Evolutionary conservation across 2,797 vertebrate genomes (phyloP).

Genomic region (Sciaenops ocellatus): DNA sequence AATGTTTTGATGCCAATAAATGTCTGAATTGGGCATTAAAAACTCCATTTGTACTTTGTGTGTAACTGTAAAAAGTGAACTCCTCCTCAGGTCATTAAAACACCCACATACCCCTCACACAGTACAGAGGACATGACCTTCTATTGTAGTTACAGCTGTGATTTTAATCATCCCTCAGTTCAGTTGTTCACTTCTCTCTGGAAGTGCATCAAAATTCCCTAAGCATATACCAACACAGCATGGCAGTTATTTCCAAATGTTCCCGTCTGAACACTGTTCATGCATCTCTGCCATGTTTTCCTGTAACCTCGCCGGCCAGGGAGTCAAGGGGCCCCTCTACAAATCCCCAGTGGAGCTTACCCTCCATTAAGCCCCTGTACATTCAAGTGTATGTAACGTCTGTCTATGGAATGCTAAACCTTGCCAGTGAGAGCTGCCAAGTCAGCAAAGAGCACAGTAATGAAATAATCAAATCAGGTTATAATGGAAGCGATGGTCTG

Average conservation of each 20-base stretch:
- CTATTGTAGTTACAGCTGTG: background rate
- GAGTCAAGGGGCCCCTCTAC: constrained; percentile 38
- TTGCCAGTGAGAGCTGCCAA: constrained; percentile 30
- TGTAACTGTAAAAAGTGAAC: background rate
- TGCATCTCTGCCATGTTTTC: background rate
- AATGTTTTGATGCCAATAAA: background rate
- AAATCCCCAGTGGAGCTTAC: constrained; percentile 61
- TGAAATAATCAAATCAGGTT: constrained; percentile 49
- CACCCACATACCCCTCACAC: background rate
- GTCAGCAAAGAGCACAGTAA: constrained; percentile 45
- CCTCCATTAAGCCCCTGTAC: constrained; percentile 60
- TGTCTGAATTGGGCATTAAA: background rate
- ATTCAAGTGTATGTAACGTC: constrained; percentile 36
- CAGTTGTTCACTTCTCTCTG: background rate
- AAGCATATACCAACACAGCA: no score
- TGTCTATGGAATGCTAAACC: constrained; percentile 43
- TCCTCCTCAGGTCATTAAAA: background rate
- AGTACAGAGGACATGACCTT: background rate
- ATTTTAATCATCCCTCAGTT: background rate
- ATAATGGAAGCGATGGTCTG: constrained; percentile 53
- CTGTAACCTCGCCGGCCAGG: constrained; percentile 5
- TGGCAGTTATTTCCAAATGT: background rate
- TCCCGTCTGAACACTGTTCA: background rate
- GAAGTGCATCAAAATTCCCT: background rate
- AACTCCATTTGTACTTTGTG: background rate